A percentile compares a stretch with the other conserved stretches of the same genome.
These are phyloP conservation scores for Drosophila equinoxialis DNA, from an alignment of 1,140 invertebrate genomes.

Conservation along the genomic window DNA sequence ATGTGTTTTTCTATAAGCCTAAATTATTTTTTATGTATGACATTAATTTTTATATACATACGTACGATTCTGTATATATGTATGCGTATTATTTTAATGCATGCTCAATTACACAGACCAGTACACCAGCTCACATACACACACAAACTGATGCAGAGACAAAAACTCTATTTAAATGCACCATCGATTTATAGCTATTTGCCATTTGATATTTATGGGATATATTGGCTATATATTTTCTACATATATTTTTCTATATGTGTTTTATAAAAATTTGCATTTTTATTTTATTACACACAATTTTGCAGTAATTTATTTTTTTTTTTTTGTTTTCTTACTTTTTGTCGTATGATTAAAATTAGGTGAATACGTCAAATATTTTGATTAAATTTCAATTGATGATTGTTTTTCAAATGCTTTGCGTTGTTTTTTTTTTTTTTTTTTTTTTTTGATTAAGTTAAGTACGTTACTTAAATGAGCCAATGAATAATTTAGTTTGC, in stretches of 20 bases:
- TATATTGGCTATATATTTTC: conserved; percentile 10
- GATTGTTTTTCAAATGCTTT: conserved; percentile 15
- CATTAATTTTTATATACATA: conserved; percentile 5
- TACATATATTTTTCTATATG: conserved; percentile 48
- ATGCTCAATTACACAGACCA: conserved; percentile 54
- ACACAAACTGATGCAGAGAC: background rate
- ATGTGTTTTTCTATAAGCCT: conserved; percentile 54
- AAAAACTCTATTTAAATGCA: conserved; percentile 54
- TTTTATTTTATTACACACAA: conserved; percentile 34
- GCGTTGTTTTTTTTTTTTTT: background rate
- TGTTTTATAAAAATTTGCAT: conserved; percentile 22
- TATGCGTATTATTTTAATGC: conserved; percentile 61
- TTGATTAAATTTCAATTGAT: conserved; percentile 38
- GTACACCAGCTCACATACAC: conserved; percentile 10
- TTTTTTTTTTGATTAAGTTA: conserved; percentile 15
- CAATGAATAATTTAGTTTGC: conserved; percentile 4
- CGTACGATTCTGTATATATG: conserved; percentile 31
- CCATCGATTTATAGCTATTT: conserved; percentile 61
- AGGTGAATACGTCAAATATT: conserved; percentile 40
- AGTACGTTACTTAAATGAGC: background rate
- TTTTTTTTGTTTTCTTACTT: conserved; percentile 13
- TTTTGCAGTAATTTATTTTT: conserved; percentile 15
- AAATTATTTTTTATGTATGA: conserved; percentile 45
- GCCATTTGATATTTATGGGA: conserved; percentile 56
- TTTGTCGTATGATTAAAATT: conserved; percentile 3